phyloP scores from a whole-genome alignment of 1,140 invertebrate genomes.

The Pseudomyrmex cubaensis region DNA sequence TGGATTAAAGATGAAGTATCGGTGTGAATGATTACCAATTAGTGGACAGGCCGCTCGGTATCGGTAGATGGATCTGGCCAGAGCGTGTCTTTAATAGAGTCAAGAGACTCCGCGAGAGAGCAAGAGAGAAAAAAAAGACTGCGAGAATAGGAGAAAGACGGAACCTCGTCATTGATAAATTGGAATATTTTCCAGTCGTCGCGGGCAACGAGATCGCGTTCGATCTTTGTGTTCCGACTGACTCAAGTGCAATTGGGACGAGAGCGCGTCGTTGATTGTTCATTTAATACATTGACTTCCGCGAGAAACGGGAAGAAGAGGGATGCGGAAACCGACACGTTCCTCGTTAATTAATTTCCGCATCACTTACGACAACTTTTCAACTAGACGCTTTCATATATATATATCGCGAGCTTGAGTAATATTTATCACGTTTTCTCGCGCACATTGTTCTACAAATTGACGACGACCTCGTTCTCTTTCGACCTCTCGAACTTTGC shows the following conservation, averaged over 20 bases:
- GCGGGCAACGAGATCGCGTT: constrained; percentile 42
- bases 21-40: constrained; percentile 50
- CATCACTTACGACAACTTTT: not conserved
- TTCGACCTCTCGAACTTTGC: constrained; percentile 57
- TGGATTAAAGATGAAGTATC: constrained; percentile 46
- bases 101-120: constrained; percentile 64
- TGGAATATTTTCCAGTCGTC: constrained; percentile 63
- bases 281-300: not conserved
- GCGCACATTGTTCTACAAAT: constrained; percentile 50
- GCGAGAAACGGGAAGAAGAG: too few relatives aligned
- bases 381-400: not conserved
- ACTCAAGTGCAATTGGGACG: not conserved
- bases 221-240: constrained; percentile 35
- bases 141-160: constrained; percentile 15
- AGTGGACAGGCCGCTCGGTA: not conserved
- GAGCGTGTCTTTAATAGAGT: constrained; percentile 71
- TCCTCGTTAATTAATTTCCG: constrained; percentile 7
- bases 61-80: constrained; percentile 42
- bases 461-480: constrained; percentile 43
- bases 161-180: constrained; percentile 60
- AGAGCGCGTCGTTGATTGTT: not conserved
- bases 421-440: constrained; percentile 29
- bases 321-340: not conserved
- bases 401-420: not conserved
- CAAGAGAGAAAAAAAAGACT: constrained; percentile 41